Base-by-base conservation (phyloP, 92 coral and sea anemone genomes). In the Phenganax stokvisi region DNA sequence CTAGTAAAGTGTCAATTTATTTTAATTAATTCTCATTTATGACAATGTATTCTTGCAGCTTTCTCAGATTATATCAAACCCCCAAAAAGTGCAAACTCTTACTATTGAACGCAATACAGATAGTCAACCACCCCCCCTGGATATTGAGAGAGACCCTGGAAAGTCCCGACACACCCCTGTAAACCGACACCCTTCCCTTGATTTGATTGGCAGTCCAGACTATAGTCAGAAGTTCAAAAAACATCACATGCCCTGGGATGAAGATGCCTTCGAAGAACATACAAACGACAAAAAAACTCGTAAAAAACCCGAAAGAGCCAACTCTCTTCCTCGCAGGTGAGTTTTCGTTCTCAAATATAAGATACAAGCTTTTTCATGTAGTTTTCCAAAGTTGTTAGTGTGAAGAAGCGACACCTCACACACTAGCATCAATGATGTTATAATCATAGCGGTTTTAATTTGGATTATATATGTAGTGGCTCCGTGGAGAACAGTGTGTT, bases 301-400 rank as follows among this genome's bases (percentile, higher is more conserved):
- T 7, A 85, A 79, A 31, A 79, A 86, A 75, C 87, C 91, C 20
- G 85, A 77, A 71, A 59, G 94, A 51, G 88, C 94, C 7, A 74
- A 81, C 47, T 90, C 94, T 56, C 85, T 90, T 51, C 94, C 94
- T 27, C 83, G 88, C 29, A 90, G 94, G 94, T 86, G 74, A 82
- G 25, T 10, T 2, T 37, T 1, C 0, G 5, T 37, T 37, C 47
- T 37, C 47, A 37, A 13, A 59, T 59, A 25, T 59, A 13, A 1
- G 2, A 59, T 30, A 4, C 52, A 10, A 44, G 71, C 27, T 65
- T 65, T 65, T 65, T 11, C 3, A 12, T 59, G 15, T 13, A 37
- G 3, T 37, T 37, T 37, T 37, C 47, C 47, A 37, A 37, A 37
- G 0, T 5, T 5, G 0, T 37, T 37, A 1, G 2, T 37, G 47